Base-by-base conservation (phyloP, 2,888 invertebrate species). In the Nemurella pictetii region DNA sequence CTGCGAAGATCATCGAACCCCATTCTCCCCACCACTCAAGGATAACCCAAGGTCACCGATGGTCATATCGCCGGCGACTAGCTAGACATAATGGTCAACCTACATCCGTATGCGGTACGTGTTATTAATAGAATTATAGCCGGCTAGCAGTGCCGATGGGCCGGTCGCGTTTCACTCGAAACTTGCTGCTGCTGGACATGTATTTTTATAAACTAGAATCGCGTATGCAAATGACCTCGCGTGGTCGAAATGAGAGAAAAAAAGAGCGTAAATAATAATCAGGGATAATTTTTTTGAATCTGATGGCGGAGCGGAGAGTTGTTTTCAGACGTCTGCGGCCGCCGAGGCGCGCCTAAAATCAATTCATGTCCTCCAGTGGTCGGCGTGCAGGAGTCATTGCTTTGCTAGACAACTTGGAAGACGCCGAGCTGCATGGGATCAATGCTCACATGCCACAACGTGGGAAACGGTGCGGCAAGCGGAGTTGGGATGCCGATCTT, bases 31-130 rank as follows among this genome's bases (percentile, higher is more conserved):
- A 26, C 26, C 72, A 27, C 72, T 72, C 82, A 82, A 82, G 82
- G 82, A 55, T 82, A 82, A 28, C 27, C 82, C 82, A 82, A 82
- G 82, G 82, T 82, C 82, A 82, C 55, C 35, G 15, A 2, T 81
- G 80, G 80, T 7, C 80, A 81, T 81, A 20, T 78, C 28, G 78
- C 78, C 29, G 0, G 25, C 78, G 27, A 20, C 55, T 7, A 55
- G 55, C 55, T 55, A 55, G 55, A 55, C 55, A 55, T 55, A 55
- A 55, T 55, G 55, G 55, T 55, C 75, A 28, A 27, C 75, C 75
- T 75, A 75, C 75, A 75, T 75, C 75, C 75, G 75, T 75, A 75
- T 75, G 28, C 28, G 20, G 20, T 55, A 55, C 55, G 55, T 55
- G 55, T 55, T 75, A 75, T 75, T 75, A 75, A 75, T 75, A 75